Evolutionary conservation across 2,888 invertebrate genomes (phyloP), one percentile per base, ranked within the genome.

Genomic region (Eupithecia dodoneata): DNA sequence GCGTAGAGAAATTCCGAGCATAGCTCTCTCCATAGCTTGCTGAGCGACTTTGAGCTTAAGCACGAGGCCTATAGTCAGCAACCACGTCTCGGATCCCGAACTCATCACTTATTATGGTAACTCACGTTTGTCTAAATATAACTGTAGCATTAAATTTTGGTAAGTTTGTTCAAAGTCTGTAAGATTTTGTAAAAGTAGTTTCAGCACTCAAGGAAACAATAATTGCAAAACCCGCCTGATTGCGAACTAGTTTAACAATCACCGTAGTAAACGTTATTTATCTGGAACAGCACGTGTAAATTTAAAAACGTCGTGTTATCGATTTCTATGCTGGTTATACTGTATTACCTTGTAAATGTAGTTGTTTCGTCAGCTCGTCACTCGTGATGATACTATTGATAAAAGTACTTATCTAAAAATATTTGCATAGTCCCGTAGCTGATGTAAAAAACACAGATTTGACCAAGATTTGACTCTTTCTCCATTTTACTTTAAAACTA

Each of bases 211-310:
- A 59, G 75, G 71, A 66, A 71, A 52, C 65, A 71, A 72, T 67
- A 4, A 52, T 55, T 72, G 66, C 67, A 72, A 55, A 67, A 67
- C 66, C 15, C 18, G 59, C 12, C 67, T 6, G 72, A 45, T n/a
- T 44, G 59, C 44, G 52, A 76, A 67, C 76, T 70, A 70, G 70
- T 73, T 70, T 49, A 73, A 69, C 66, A 70, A 65, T 72, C 47
- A 42, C 45, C 52, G 41, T 52, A 55, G 72, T 75, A 67, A 75
- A 72, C 71, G 71, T 13, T 47, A 59, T 67, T 59, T 73, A 73
- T 72, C 63, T 73, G 70, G 76, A n/a, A 71, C 76, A 70, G 55
- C 76, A 73, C 70, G 73, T 76, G 76, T 73, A 69, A 41, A 13
- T 18, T 44, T 69, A 76, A 72, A 67, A 69, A 13, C 18, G 67